phyloP scores from a whole-genome alignment of 2,113 vertebrate species.

The Boulengeromyrus knoepffleri region DNA sequence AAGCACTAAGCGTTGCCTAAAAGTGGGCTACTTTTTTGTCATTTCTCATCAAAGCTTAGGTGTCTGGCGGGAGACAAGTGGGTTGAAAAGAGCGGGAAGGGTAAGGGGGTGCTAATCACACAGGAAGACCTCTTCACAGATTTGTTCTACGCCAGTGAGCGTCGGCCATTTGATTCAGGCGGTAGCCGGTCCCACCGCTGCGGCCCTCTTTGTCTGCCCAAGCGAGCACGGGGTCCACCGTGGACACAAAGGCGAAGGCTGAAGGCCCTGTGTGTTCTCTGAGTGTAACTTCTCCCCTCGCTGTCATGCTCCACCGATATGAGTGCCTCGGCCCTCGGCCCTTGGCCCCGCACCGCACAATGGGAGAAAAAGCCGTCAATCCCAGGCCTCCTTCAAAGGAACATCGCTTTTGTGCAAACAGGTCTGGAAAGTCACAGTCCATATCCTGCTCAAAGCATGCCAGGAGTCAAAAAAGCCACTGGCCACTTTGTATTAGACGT shows the following conservation, averaged over 20 bases:
- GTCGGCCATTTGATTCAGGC: slow-evolving; percentile 67
- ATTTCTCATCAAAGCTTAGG: slow-evolving; percentile 64
- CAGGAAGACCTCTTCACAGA: slow-evolving; percentile 68
- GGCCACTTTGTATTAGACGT: slow-evolving; percentile 56
- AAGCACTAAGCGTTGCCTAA: slow-evolving; percentile 51
- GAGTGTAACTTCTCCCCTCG: slow-evolving; percentile 55
- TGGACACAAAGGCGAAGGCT: slow-evolving; percentile 42
- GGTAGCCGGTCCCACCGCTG: slow-evolving; percentile 63
- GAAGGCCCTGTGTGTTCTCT: slow-evolving; percentile 47
- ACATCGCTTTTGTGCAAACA: slow-evolving; percentile 60
- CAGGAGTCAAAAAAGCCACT: slow-evolving; percentile 53
- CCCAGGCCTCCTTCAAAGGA: slow-evolving; percentile 64
- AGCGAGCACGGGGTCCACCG: slow-evolving; percentile 54
- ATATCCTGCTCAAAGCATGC: slow-evolving; percentile 58
- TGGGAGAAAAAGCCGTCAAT: slow-evolving; percentile 66
- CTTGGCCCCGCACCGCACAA: slow-evolving; percentile 49
- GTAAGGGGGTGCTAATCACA: slow-evolving; percentile 49
- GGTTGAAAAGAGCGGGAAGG: slow-evolving; percentile 28
- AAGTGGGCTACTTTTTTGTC: slow-evolving; percentile 44
- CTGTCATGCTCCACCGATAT: slow-evolving; percentile 67
- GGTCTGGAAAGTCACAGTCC: slow-evolving; percentile 62
- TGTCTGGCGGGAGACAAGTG: slow-evolving; percentile 41
- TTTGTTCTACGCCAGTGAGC: slow-evolving; percentile 76
- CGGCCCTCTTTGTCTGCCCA: slow-evolving; percentile 64
- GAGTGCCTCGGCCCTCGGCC: slow-evolving; percentile 60